These are phyloP conservation scores for Centruroides vittatus DNA, from an alignment of 1,140 invertebrate species.

Conservation along the genomic window DNA sequence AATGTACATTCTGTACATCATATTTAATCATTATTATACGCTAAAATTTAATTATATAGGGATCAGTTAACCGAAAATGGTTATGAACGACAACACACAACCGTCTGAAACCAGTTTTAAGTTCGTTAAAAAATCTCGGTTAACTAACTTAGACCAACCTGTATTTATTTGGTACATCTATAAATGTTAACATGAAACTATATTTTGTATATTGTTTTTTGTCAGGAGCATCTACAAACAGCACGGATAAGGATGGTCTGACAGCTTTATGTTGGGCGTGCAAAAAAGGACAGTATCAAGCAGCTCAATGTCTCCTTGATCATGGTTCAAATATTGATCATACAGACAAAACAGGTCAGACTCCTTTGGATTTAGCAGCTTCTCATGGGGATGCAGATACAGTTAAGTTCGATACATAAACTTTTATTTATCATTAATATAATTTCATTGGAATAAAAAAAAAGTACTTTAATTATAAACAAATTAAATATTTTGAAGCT, in stretches of 20 bases:
- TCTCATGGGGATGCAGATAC: constrained; percentile 54
- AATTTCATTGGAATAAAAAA: no score
- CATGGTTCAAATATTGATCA: constrained; percentile 61
- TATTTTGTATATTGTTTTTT: constrained; percentile 8
- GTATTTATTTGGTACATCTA: constrained; percentile 38
- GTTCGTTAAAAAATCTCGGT: no score
- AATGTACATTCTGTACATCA: no score
- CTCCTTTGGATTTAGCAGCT: constrained; percentile 75
- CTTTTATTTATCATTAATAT: neutral
- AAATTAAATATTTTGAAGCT: no score
- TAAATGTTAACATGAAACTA: constrained; percentile 5
- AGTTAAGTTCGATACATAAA: constrained; percentile 28
- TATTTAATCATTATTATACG: no score
- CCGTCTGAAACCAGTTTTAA: no score
- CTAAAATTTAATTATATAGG: no score
- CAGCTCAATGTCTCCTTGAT: constrained; percentile 62
- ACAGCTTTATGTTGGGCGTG: constrained; percentile 84
- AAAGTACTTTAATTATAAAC: no score
- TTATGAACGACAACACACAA: no score
- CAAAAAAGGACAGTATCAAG: constrained; percentile 61
- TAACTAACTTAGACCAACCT: no score
- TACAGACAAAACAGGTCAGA: constrained; percentile 66
- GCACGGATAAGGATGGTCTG: constrained; percentile 70
- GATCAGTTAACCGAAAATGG: no score
- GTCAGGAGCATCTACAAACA: constrained; percentile 54